Percentiles rank a stretch among this genome's conserved stretches.
phyloP scores from a whole-genome alignment of 2,113 vertebrate genomes.

The Plotosus lineatus region DNA sequence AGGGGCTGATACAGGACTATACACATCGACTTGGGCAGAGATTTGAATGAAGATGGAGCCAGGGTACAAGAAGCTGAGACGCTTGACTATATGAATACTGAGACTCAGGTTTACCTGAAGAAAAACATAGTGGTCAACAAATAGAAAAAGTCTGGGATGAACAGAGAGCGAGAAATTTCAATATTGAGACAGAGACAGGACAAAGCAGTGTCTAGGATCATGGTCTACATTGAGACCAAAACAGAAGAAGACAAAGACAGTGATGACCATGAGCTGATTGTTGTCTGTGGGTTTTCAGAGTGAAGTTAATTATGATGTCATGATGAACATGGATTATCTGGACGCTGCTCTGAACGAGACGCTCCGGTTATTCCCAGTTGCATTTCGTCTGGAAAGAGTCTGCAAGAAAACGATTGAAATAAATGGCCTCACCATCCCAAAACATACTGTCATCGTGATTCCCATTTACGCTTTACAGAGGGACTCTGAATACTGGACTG shows the following conservation, averaged over 20 bases:
- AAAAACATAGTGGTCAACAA: too few species aligned
- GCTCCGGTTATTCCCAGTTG: constrained; percentile 67
- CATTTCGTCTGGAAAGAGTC: constrained; percentile 66
- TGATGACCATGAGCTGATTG: neutral
- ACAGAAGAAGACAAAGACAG: neutral
- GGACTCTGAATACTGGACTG: constrained; percentile 59
- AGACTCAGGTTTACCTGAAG: too few species aligned
- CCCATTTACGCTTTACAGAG: constrained; percentile 64
- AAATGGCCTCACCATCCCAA: constrained; percentile 65
- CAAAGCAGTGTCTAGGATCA: too few species aligned
- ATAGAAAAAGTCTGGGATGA: too few species aligned
- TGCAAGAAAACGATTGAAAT: constrained; percentile 78
- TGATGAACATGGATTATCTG: constrained; percentile 82
- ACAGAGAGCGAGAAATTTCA: too few species aligned
- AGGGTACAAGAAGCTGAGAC: too few species aligned
- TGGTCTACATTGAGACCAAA: too few species aligned
- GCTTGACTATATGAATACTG: too few species aligned
- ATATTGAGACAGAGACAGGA: too few species aligned
- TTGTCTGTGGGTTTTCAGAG: constrained; percentile 55
- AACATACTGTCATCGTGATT: constrained; percentile 53
- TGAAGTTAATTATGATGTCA: constrained; percentile 56
- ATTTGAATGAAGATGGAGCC: too few species aligned
- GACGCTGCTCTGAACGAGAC: constrained; percentile 80
- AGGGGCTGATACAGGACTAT: too few species aligned
- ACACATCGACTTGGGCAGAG: too few species aligned